Evolutionary conservation across 2,888 invertebrate genomes (phyloP).

Genomic region (Lasius platythorax): DNA sequence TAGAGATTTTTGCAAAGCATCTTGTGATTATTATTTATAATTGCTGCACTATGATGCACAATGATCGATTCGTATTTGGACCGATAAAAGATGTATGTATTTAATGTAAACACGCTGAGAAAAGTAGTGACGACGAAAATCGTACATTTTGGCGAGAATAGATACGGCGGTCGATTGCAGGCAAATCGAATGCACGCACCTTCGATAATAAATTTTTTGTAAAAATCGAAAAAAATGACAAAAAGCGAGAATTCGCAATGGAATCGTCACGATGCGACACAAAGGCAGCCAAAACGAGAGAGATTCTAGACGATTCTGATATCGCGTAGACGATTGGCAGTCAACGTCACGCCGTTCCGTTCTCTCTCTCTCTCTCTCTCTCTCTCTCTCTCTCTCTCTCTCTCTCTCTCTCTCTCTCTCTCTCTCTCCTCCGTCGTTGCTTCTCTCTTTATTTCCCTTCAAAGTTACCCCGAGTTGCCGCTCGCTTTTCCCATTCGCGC

Average conservation of each 20-base stretch:
- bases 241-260: constrained; percentile 65
- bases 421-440: no score
- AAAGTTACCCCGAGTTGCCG: constrained; percentile 53
- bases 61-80: background rate
- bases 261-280: constrained; percentile 60
- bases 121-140: background rate
- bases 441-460: constrained; percentile 67
- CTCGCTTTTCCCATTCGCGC: constrained; percentile 30
- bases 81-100: background rate
- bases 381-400: no score
- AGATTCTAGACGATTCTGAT: constrained; percentile 42
- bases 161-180: background rate
- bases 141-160: background rate
- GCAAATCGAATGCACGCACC: background rate
- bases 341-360: constrained; percentile 59
- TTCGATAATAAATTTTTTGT: constrained; percentile 31
- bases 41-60: background rate
- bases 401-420: no score
- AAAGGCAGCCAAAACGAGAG: constrained; percentile 51
- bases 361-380: constrained; percentile 34
- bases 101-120: background rate
- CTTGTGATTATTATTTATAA: background rate
- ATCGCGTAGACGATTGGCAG: constrained; percentile 50
- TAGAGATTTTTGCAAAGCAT: background rate
- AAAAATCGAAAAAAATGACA: constrained; percentile 31